These are phyloP conservation scores for Clarias gariepinus DNA, from an alignment of 2,113 vertebrate genomes.

Conservation along the genomic window DNA sequence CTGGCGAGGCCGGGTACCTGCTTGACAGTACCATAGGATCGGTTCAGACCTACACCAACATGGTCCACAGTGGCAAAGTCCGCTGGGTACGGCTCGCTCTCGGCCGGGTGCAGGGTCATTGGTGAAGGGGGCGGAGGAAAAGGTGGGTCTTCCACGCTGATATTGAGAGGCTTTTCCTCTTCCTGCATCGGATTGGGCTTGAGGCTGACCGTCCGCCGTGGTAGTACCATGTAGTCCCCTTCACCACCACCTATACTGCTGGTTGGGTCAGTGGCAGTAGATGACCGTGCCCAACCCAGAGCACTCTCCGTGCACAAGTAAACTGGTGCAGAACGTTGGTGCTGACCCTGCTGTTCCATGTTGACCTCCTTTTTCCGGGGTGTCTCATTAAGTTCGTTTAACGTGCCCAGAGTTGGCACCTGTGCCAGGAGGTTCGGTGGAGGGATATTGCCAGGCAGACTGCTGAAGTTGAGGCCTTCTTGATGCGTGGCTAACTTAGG, in stretches of 20 bases:
- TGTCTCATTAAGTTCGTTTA: constrained; percentile 83
- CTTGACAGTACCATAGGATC: constrained; percentile 91
- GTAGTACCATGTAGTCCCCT: constrained; percentile 97
- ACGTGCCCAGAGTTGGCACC: constrained; percentile 81
- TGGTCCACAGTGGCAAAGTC: constrained; percentile 87
- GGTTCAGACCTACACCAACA: constrained; percentile 85
- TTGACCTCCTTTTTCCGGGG: constrained; percentile 83
- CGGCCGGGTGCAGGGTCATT: constrained; percentile 75
- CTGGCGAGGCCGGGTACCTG: constrained; percentile 72
- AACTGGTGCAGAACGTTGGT: constrained; percentile 74
- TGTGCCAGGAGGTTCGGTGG: constrained; percentile 86
- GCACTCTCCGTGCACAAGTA: constrained; percentile 93
- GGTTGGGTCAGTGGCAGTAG: constrained; percentile 67
- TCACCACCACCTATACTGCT: constrained; percentile 69
- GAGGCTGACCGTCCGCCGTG: constrained; percentile 88
- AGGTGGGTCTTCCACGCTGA: constrained; percentile 79
- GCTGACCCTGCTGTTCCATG: constrained; percentile 77
- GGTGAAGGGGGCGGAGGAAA: constrained; percentile 81
- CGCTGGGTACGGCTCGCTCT: constrained; percentile 82
- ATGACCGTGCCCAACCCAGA: constrained; percentile 82
- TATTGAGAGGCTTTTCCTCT: constrained; percentile 81
- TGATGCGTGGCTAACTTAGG: constrained; percentile 87
- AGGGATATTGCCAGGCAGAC: constrained; percentile 92
- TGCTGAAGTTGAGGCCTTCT: constrained; percentile 89
- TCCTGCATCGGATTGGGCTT: constrained; percentile 81